Evolutionary conservation across 2,113 vertebrate genomes (phyloP).

Genomic region (Sinocyclocheilus rhinocerous): DNA sequence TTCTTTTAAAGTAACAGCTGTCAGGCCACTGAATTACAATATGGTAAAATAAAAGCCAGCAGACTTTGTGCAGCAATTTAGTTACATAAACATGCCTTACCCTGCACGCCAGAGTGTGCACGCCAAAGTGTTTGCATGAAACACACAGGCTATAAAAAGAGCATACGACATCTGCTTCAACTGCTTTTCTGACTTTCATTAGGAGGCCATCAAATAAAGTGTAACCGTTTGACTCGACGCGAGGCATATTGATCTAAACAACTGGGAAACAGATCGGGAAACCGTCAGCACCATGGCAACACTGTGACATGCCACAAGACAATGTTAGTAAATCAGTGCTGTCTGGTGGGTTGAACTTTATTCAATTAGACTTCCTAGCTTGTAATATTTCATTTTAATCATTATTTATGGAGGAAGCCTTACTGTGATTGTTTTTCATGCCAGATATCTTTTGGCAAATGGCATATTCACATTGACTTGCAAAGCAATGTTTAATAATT

Average conservation of each 20-base stretch:
- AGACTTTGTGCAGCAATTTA: background rate
- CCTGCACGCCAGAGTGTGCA: background rate
- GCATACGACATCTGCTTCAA: constrained; percentile 35
- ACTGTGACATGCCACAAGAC: constrained; percentile 33
- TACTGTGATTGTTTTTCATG: background rate
- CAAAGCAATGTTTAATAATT: background rate
- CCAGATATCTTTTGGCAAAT: background rate
- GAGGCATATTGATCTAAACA: constrained; percentile 27
- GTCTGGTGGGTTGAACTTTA: constrained; percentile 22
- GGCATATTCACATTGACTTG: background rate
- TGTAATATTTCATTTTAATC: constrained; percentile 21
- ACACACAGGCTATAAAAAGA: constrained; percentile 18
- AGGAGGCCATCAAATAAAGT: constrained; percentile 15
- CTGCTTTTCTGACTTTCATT: constrained; percentile 18
- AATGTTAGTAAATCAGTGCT: constrained; percentile 20
- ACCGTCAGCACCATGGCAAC: constrained; percentile 52
- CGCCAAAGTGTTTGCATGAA: background rate
- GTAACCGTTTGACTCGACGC: constrained; percentile 18
- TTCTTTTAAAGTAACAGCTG: constrained; percentile 21
- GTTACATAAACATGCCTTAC: background rate
- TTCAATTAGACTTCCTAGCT: constrained; percentile 31
- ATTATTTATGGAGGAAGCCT: background rate
- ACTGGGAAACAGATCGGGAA: constrained; percentile 8
- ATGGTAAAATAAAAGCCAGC: background rate
- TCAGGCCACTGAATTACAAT: background rate